Evolutionary conservation across 2,113 vertebrate species (phyloP), one percentile per base, ranked within the genome.

Genomic region (Hirundichthys speculiger): DNA sequence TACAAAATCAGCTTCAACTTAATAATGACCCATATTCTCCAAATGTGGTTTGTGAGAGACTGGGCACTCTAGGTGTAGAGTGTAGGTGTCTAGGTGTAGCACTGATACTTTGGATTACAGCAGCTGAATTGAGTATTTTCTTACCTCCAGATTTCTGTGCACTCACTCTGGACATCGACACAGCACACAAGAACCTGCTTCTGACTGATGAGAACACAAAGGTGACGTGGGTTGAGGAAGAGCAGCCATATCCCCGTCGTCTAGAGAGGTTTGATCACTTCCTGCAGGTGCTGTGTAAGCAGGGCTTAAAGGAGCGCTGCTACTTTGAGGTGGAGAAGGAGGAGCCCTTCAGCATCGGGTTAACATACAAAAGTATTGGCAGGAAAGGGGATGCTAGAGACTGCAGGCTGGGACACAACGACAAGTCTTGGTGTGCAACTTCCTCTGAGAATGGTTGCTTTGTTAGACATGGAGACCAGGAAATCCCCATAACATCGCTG

Each of bases 241-340:
- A 79, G 13, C 53, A 70, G 60, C 1, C 21, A 0, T 13, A 65
- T 46, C 21, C 43, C 0, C 0, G 6, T 54, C 30, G 51, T 13
- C 2, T 0, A 10, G 75, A 76, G 0, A 43, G 77, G 25, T 86
- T 77, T 20, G 65, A 74, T 34, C 18, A 4, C n/a, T 27, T 15
- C 1, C 25, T 21, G 21, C 78, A 74, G 41, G 77, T 86, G 47
- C 50, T 89, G 48, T 83, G 80, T 51, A 3, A 43, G 2, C 69
- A 88, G 67, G 21, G 20, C 24, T 18, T 89, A 3, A 3, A 13
- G 1, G 66, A 3, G 2, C 63, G 75, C 20, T 80, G 56, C 30
- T 91, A 88, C 79, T 84, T 76, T 55, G 87, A 89, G 76, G 16
- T 79, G 0, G 80, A 91, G 3, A 54, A 56, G 30, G 20, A 13